Evolutionary conservation across 2,888 invertebrate genomes (phyloP).

Genomic region (Amiota minor): DNA sequence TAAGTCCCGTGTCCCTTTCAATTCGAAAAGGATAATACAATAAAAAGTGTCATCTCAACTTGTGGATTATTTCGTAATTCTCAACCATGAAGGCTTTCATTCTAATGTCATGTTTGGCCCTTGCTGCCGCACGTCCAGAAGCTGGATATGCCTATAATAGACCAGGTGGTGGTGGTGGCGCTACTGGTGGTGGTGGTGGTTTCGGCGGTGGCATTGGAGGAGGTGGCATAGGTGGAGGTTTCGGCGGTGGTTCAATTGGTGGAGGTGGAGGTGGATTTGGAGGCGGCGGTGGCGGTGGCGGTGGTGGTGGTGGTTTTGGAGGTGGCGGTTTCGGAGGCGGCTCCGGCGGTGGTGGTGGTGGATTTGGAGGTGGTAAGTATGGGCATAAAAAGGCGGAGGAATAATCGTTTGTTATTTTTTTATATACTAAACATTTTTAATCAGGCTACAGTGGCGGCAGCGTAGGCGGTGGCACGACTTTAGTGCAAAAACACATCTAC

Average conservation of each 20-base stretch:
- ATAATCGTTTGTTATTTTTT: not conserved
- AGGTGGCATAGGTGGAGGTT: constrained; percentile 40
- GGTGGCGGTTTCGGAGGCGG: constrained; percentile 51
- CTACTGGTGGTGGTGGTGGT: constrained; percentile 50
- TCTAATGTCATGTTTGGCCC: constrained; percentile 73
- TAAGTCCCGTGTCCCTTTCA: not conserved
- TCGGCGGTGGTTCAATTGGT: constrained; percentile 65
- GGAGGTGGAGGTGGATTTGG: constrained; percentile 51
- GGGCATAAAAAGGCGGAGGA: constrained; percentile 32
- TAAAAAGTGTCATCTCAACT: constrained; percentile 15
- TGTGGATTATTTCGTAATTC: constrained; percentile 7
- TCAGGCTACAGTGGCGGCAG: constrained; percentile 62
- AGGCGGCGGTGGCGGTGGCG: constrained; percentile 53
- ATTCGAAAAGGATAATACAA: constrained; percentile 25
- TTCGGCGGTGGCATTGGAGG: constrained; percentile 49
- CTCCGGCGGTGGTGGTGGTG: constrained; percentile 52
- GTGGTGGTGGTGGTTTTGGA: constrained; percentile 51
- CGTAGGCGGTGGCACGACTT: constrained; percentile 72
- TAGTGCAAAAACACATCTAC: constrained; percentile 90
- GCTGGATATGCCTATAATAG: constrained; percentile 74
- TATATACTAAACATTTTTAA: not conserved
- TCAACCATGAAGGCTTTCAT: constrained; percentile 72
- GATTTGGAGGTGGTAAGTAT: constrained; percentile 45
- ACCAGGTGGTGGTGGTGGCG: constrained; percentile 66
- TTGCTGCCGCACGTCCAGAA: constrained; percentile 73